A percentile compares a stretch with the other conserved stretches of the same genome.
These are phyloP conservation scores for Acanthoscelides obtectus DNA, from an alignment of 2,888 invertebrate species.

Conservation along the genomic window DNA sequence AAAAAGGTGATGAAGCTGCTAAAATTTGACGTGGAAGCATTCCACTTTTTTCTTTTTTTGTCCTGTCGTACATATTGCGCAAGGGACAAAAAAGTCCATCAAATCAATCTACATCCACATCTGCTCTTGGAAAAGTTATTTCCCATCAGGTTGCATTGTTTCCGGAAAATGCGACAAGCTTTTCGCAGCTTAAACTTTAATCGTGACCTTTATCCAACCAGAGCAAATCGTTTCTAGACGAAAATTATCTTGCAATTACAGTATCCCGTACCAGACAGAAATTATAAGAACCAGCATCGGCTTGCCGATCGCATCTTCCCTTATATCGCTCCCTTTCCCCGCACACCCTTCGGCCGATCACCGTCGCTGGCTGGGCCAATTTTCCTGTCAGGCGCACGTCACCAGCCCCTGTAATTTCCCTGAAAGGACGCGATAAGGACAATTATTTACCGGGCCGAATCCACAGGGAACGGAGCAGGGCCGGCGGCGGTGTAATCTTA, in stretches of 20 bases:
- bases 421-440: constrained; percentile 39
- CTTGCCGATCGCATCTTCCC: neutral
- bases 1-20: too few relatives aligned
- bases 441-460: constrained; percentile 34
- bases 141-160: too few relatives aligned
- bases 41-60: too few relatives aligned
- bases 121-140: too few relatives aligned
- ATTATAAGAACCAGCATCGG: neutral
- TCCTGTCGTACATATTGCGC: too few relatives aligned
- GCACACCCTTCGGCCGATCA: constrained; percentile 4
- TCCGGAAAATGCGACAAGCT: too few relatives aligned
- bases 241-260: neutral
- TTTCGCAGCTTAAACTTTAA: too few relatives aligned
- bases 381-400: constrained; percentile 45
- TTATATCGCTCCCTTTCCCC: neutral
- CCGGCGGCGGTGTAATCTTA: neutral
- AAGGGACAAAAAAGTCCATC: too few relatives aligned
- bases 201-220: neutral
- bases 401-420: constrained; percentile 45
- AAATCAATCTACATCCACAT: too few relatives aligned
- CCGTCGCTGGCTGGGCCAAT: constrained; percentile 33
- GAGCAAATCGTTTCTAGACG: neutral
- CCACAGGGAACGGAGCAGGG: neutral
- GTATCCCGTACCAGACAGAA: neutral
- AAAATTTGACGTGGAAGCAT: too few relatives aligned